phyloP scores from a whole-genome alignment of 2,113 vertebrate species.

The Sinocyclocheilus grahami region DNA sequence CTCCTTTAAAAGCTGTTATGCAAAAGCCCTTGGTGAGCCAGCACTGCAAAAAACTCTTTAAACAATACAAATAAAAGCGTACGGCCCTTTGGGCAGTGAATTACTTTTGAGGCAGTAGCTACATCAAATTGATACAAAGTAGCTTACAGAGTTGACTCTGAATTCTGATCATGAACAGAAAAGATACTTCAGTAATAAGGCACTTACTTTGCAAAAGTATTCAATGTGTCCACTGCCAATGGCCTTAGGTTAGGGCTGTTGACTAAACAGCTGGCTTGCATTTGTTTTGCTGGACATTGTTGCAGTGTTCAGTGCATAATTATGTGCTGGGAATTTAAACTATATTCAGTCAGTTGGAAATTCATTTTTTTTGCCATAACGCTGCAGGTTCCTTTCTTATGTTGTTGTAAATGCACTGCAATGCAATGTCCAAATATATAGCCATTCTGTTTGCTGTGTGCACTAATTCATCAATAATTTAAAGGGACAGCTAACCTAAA shows the following conservation, averaged over 20 bases:
- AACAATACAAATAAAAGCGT: slow-evolving; percentile 8
- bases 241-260: not conserved
- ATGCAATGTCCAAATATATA: not conserved
- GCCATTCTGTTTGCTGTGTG: not conserved
- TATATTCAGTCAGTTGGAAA: slow-evolving; percentile 4
- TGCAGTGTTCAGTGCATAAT: not conserved
- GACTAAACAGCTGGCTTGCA: slow-evolving; percentile 33
- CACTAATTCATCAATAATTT: not conserved
- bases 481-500: not conserved
- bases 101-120: not conserved
- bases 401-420: not conserved
- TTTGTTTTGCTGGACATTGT: slow-evolving; percentile 21
- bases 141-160: not conserved
- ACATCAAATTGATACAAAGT: slow-evolving; percentile 3
- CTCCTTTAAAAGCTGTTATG: not conserved
- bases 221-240: slow-evolving; percentile 4
- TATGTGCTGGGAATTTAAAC: not conserved
- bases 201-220: not conserved
- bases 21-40: not conserved
- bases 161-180: not conserved
- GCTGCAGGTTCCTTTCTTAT: not conserved
- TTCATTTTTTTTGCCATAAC: not conserved
- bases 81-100: not conserved
- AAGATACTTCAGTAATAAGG: not conserved
- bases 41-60: not conserved